Base-by-base conservation (phyloP, 2,113 vertebrate genomes). In the Cinclus mexicanus region DNA sequence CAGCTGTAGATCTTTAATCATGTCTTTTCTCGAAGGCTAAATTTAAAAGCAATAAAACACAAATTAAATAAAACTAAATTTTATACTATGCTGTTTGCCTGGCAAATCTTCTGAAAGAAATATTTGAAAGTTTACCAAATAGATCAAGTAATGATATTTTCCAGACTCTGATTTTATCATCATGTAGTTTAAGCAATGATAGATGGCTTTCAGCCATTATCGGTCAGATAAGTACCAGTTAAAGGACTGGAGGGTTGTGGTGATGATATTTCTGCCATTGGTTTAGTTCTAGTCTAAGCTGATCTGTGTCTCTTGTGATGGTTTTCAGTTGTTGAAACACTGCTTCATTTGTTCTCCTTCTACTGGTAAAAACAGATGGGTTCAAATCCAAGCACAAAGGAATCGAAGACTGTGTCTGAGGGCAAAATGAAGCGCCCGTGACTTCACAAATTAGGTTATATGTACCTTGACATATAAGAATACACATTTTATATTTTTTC, bases 81-180 rank as follows among this genome's bases (percentile, higher is more conserved):
- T 96, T 92, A 86, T 94, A 63, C 61, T 94, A 47, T 14, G 41
- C 31, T 95, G 49, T 95, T 91, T 93, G 75, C 78, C 89, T 97
- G 97, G 97, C 95, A 97, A 78, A 80, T 81, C 95, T 96, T 97
- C 95, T 97, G 68, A 97, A 95, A 95, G 95, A 94, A 95, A 87
- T 83, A 94, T 85, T 96, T 93, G 94, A 97, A 95, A 92, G 69
- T 95, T 97, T 95, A 97, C 94, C 92, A 97, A 94, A 96, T 86
- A 97, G 87, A 97, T 96, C 96, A 96, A 96, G 61, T 49, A 90
- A 85, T 93, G 92, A 97, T 91, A 92, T 92, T 96, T 95, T 94
- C 92, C 96, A 96, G 93, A 75, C 86, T 95, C 84, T 95, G 83
- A 61, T 95, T 97, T 97, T 97, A 97, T 98, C 95, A 94, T 95